phyloP scores from a whole-genome alignment of 2,797 vertebrate species.

The Clarias pachynema region DNA sequence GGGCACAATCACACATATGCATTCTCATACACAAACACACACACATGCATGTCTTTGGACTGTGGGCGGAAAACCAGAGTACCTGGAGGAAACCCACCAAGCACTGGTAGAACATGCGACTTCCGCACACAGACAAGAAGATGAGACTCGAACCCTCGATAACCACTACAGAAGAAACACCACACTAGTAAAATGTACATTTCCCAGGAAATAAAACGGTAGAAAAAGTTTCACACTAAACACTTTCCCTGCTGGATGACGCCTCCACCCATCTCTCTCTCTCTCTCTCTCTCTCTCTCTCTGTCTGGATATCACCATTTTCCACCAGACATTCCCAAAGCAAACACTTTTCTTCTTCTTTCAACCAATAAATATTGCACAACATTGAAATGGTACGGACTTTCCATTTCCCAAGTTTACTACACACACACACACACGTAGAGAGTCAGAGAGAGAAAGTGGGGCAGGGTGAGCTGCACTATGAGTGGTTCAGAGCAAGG shows the following conservation, averaged over 20 bases:
- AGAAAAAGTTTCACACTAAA: background rate
- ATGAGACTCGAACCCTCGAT: too few species aligned
- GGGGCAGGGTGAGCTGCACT: constrained; percentile 6
- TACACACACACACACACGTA: background rate
- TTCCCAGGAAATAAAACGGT: background rate
- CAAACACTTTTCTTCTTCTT: background rate
- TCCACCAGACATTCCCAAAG: background rate
- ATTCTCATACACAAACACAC: too few species aligned
- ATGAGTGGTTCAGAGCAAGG: constrained; percentile 66
- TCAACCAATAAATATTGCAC: background rate
- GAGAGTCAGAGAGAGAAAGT: background rate
- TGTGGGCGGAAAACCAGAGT: too few species aligned
- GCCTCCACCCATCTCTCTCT: background rate
- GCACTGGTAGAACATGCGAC: too few species aligned
- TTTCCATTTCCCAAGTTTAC: constrained; percentile 16
- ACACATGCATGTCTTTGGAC: too few species aligned
- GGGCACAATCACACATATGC: too few species aligned
- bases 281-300: background rate
- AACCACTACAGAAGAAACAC: background rate
- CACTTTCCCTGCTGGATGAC: background rate
- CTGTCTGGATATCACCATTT: background rate
- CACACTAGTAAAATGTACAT: background rate
- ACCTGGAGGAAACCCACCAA: too few species aligned
- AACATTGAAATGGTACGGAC: background rate
- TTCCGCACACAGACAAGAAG: too few species aligned